Base-by-base conservation (phyloP, 2,113 vertebrate genomes). In the Lepus americanus region DNA sequence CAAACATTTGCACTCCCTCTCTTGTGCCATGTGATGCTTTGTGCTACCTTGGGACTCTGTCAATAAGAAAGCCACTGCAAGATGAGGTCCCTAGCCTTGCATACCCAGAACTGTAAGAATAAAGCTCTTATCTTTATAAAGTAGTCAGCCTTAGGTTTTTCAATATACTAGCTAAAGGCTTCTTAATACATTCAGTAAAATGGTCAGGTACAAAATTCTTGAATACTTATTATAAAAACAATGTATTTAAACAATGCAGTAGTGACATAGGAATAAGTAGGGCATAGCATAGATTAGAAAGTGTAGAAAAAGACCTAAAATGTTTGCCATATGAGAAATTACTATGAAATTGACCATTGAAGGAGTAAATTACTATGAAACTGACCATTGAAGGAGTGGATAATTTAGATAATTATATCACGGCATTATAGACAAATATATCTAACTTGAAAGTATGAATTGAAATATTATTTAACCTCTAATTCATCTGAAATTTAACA, bases 241-340 rank as follows among this genome's bases (percentile, higher is more conserved):
- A 61, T 63, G 19, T 74, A 39, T 39, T 93, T 79, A 83, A 92
- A 92, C 16, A 77, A 74, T 69, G 13, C 19, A 89, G 1, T 27
- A 87, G 44, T 91, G 36, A n/a, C 19, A 16, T 59, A 76, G 66
- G 17, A 63, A 93, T 9, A 36, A 20, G 67, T 7, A 4, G 19
- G 29, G 25, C n/a, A 22, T 59, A 53, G 17, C 82, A 77, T 33
- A 74, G 31, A 90, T 51, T 70, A 93, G 39, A 79, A 67, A 90
- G 39, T 31, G 1, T 10, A 63, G 25, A 39, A 66, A 63, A 22
- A 69, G 23, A 44, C 53, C 63, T 77, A 63, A 55, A n/a, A 19
- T 59, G 81, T 81, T 95, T 82, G 39, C 29, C 51, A 83, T 78
- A 33, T 49, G 82, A 85, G 81, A 95, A 88, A 85, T 92, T 84